Base-by-base conservation (phyloP, 53 echinoderm and acorn worm species). In the Holothuria scabra region DNA sequence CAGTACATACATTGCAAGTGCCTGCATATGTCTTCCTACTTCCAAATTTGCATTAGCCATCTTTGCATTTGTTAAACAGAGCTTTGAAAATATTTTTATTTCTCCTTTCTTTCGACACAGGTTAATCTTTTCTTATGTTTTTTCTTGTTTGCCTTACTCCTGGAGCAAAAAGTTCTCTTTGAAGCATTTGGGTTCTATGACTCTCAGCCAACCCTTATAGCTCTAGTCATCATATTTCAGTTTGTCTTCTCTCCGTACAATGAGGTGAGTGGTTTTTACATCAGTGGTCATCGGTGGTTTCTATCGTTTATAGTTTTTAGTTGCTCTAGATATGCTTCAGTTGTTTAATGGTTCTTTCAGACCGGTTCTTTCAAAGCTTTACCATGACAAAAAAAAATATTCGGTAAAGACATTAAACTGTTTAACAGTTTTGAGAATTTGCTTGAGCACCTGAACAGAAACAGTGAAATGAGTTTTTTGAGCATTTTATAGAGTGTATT, bases 191-290 rank as follows among this genome's bases (percentile, higher is more conserved):
- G 93, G 28, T 99, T 99, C 88, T 89, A 92, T 35, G 86, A 87
- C 11, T 46, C 62, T 56, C 91, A 91, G 26, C 99, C 99, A 34
- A 91, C 92, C 59, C 81, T 99, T 63, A 95, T 99, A 4, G 99
- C 94, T 8, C 89, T 95, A 1, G 59, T 99, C 80, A 95, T 99
- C 68, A 99, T 99, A 44, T 99, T 99, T 65, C 99, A 95, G 99
- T 99, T 99, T 82, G 87, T 99, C 41, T 99, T 99, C 81, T 93
- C 94, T 24, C 99, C 99, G 1, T 99, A 99, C 84, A 99, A 99
- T 64, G 99, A 99, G 99, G 99, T 99, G 82, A 38, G 90, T 52
- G 52, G 52, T 52, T 16, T 52, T 56, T 65, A 65, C 65, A 65
- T 65, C 32, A 65, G 13, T 18, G 13, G 28, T 65, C 65, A 20